Base-by-base conservation (phyloP, 2,797 vertebrate species). In the Falco concolor region DNA sequence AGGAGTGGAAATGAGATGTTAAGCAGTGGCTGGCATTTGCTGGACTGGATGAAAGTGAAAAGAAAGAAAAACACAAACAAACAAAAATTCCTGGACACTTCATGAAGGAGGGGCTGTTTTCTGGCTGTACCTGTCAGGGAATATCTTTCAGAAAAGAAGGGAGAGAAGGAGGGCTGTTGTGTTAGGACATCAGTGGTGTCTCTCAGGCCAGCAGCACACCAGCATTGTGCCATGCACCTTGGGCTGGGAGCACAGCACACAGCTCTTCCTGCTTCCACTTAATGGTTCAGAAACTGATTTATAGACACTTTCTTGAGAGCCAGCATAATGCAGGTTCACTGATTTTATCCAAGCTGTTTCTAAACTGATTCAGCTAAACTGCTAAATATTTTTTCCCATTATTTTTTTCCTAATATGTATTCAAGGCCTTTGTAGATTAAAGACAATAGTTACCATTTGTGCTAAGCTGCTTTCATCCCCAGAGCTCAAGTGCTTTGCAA, bases 401-500 rank as follows among this genome's bases (percentile, higher is more conserved):
- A 21, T 52, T 57, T 17, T 12, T 17, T 8, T 6, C 45, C 7
- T 12, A 20, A 7, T 7, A 2, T 13, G 30, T 49, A 32, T 63
- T 74, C 68, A 78, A 92, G 75, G 53, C 34, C 30, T 61, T 74
- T 60, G 53, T 45, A 83, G 38, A 57, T 64, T 75, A 77, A 90
- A 87, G 85, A 74, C 53, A 64, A 76, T 61, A 86, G 53, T 72
- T 90, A 28, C 40, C 19, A 69, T 86, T 86, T 84, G 25, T 42
- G 42, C 28, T 87, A 70, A 90, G 44, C 49, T 77, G 38, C 40
- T 89, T 85, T 76, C 63, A 83, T 78, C 57, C 45, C 53, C 64
- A 11, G 64, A 69, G 34, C 72, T 94, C 56, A 68, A 92, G 84
- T 83, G 82, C 68, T 85, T 92, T 91, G 64, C 24, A 50, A 47